Conservation (phyloP, 2,888 invertebrate genomes). For the Coleophora deauratella region DNA sequence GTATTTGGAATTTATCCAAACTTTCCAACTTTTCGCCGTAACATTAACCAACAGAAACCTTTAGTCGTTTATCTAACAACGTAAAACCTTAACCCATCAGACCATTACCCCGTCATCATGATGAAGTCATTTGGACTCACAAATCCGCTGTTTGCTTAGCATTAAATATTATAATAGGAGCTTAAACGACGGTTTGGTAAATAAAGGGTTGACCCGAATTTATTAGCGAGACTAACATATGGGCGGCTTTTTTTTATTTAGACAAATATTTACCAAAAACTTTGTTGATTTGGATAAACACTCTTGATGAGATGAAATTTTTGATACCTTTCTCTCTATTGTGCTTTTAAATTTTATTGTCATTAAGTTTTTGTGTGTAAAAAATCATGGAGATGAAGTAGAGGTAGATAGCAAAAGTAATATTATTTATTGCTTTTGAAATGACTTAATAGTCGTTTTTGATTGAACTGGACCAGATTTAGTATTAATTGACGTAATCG, state of each 20-base stretch:
- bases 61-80: too few species aligned
- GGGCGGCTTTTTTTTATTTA: slow-evolving; percentile 29
- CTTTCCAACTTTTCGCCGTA: too few species aligned
- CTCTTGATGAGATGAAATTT: slow-evolving; percentile 7
- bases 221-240: slow-evolving; percentile 45
- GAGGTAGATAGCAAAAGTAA: not conserved
- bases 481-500: too few species aligned
- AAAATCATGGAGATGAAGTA: not conserved
- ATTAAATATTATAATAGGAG: slow-evolving; percentile 69
- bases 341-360: slow-evolving; percentile 5
- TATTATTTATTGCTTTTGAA: not conserved
- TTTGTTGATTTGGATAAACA: slow-evolving; percentile 39
- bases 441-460: not conserved
- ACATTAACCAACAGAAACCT: too few species aligned
- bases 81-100: slow-evolving; percentile 12
- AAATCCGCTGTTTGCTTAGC: slow-evolving; percentile 65
- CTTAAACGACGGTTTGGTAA: slow-evolving; percentile 53
- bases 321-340: too few species aligned
- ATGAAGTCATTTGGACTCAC: slow-evolving; percentile 61
- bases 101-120: slow-evolving; percentile 26
- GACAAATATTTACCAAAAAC: slow-evolving; percentile 41
- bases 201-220: slow-evolving; percentile 64
- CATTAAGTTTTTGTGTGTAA: slow-evolving; percentile 1
- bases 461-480: too few species aligned
- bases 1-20: too few species aligned